Evolutionary conservation across 2,888 invertebrate species (phyloP), one percentile per base, ranked within the genome.

Genomic region (Nymphalis polychloros): DNA sequence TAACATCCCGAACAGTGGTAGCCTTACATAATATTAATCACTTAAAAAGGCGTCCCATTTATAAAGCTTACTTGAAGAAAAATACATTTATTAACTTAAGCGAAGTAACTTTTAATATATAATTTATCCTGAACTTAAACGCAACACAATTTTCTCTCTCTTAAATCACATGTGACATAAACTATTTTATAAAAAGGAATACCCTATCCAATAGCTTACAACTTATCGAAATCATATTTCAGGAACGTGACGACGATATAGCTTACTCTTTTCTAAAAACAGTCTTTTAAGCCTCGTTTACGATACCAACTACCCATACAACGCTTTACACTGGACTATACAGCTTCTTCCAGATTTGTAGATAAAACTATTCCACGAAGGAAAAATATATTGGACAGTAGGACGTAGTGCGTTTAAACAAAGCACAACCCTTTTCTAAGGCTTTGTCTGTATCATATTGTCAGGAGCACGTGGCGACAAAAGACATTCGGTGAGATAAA

Each of bases 221-320:
- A 89, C 87, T 91, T 91, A 91, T 91, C 89, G 90, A 89, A 90
- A 90, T 90, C 90, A 91, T 91, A 91, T 91, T 91, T 91, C 89
- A 91, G 84, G 83, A 84, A 90, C 91, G 90, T 90, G 90, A 84
- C 86, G 83, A 84, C 87, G 84, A 81, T 85, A 84, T 86, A 84
- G 85, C 86, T 86, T 87, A 89, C 87, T 89, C 87, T 89, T 89
- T 89, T 82, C 81, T 78, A 83, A 84, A 41, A 81, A 86, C 86
- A 87, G 85, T 86, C 87, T 85, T 84, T 79, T 81, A 75, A 83
- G 87, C 78, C 81, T 78, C 85, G 84, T 88, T 89, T 75, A 82
- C 75, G 71, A 64, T 41, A 63, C 8, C 52, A 48, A 65, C 59
- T 60, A 70, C 59, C 61, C 62, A 62, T 68, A 65, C 64, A 65